Percentiles rank a stretch among this genome's conserved stretches.
Evolutionary conservation across 1,140 invertebrate species (phyloP).

Genomic region (Portunus trituberculatus): DNA sequence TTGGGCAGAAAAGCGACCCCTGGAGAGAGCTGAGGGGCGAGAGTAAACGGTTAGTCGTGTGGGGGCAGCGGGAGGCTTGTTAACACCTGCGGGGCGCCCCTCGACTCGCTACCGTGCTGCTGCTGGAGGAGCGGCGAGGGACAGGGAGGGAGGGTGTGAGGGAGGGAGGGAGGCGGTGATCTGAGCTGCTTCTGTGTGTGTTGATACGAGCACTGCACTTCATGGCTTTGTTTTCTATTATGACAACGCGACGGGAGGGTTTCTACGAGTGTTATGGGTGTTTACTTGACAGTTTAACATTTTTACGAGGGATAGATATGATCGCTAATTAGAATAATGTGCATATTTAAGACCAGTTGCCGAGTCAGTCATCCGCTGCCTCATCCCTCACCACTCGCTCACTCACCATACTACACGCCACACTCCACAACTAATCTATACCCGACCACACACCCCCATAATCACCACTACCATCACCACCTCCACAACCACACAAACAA

Average conservation of each 20-base stretch:
- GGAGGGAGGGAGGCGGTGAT: background rate
- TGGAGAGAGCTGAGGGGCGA: background rate
- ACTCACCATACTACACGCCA: background rate
- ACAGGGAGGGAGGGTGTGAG: background rate
- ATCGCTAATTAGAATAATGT: too few species aligned
- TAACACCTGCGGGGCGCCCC: constrained; percentile 28
- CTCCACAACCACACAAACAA: background rate
- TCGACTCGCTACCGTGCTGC: background rate
- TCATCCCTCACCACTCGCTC: background rate
- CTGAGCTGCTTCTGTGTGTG: too few species aligned
- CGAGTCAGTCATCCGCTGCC: background rate
- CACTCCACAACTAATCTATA: background rate
- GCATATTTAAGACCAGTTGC: too few species aligned
- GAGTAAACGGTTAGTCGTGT: constrained; percentile 46
- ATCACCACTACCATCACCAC: background rate
- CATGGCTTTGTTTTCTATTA: too few species aligned
- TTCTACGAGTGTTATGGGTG: too few species aligned
- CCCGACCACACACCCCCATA: background rate
- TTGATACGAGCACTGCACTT: too few species aligned
- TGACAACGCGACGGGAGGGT: too few species aligned
- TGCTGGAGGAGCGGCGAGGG: too few species aligned
- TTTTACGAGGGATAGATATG: too few species aligned
- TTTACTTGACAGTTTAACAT: too few species aligned
- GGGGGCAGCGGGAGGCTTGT: constrained; percentile 49
- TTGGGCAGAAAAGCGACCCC: background rate